A percentile compares a stretch with the other conserved stretches of the same genome.
phyloP scores from a whole-genome alignment of 2,113 vertebrate genomes.

The Boulengeromyrus knoepffleri region DNA sequence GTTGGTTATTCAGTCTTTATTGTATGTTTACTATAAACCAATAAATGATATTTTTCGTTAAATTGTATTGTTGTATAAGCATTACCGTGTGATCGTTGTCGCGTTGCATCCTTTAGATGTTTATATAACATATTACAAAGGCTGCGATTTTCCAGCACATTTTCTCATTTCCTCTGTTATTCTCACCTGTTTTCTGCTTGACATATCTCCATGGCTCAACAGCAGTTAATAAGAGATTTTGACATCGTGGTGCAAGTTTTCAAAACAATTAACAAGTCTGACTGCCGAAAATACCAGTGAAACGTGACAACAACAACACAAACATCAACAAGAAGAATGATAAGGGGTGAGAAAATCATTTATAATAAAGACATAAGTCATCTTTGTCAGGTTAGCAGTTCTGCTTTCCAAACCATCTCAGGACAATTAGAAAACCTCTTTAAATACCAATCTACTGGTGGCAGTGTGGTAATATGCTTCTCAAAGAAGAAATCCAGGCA shows the following conservation, averaged over 20 bases:
- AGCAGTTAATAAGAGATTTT: background rate
- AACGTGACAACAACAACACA: background rate
- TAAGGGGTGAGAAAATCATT: background rate
- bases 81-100: background rate
- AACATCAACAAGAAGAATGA: background rate
- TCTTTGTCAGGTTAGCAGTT: background rate
- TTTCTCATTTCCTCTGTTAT: background rate
- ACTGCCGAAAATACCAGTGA: background rate
- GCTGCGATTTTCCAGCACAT: background rate
- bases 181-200: background rate
- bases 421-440: background rate
- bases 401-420: background rate
- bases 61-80: background rate
- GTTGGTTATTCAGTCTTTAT: background rate
- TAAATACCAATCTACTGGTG: background rate
- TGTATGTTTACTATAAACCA: background rate
- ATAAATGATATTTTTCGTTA: background rate
- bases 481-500: background rate
- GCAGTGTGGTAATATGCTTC: too few relatives aligned
- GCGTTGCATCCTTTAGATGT: background rate
- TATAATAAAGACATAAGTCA: background rate
- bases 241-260: background rate
- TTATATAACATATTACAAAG: slow-evolving; percentile 25
- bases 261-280: background rate
- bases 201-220: background rate